Conservation (phyloP, 2,113 vertebrate genomes). For the Tichodroma muraria region DNA sequence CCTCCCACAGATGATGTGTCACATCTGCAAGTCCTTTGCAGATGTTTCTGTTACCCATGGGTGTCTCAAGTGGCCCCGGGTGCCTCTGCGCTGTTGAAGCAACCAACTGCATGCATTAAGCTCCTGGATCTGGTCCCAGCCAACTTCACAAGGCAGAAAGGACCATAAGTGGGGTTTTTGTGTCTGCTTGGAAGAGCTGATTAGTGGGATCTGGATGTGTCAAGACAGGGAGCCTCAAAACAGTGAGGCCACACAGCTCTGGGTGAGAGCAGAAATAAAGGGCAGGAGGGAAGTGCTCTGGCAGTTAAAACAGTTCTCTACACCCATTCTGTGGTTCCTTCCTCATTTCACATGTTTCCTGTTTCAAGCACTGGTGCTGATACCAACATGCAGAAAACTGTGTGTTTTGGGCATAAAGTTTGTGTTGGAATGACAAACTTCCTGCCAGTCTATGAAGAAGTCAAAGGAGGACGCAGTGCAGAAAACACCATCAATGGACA, state of each 20-base stretch:
- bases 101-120: fast-evolving
- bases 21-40: not conserved
- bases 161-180: not conserved
- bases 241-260: not conserved
- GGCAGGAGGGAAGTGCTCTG: not conserved
- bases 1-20: not conserved
- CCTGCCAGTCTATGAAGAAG: not conserved
- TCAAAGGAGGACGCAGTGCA: not conserved
- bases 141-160: not conserved
- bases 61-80: not conserved
- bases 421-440: not conserved
- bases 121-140: not conserved
- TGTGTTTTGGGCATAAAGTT: not conserved
- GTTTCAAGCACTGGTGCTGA: not conserved
- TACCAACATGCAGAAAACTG: not conserved
- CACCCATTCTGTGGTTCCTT: not conserved
- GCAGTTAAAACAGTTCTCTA: not conserved
- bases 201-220: not conserved
- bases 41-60: not conserved
- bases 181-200: not conserved
- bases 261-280: not conserved
- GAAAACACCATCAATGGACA: not conserved
- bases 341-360: not conserved
- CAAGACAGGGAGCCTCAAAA: not conserved
- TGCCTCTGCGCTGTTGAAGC: not conserved